Conservation (phyloP, 1,140 invertebrate genomes). For the Caenorhabditis remanei region DNA sequence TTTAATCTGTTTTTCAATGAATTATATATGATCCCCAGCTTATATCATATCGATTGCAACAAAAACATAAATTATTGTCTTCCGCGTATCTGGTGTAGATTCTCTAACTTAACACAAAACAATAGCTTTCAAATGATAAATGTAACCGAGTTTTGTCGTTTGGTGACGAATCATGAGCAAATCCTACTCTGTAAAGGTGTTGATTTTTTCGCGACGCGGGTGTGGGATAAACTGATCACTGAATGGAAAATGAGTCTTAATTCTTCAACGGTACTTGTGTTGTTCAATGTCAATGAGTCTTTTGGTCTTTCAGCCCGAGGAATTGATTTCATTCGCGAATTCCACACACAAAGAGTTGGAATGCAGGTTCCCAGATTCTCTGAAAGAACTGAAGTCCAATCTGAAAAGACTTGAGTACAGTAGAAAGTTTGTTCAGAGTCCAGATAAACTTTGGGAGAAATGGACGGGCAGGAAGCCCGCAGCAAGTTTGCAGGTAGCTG, state of each 20-base stretch:
- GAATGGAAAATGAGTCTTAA: neutral
- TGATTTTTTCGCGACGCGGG: neutral
- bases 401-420: neutral
- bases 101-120: neutral
- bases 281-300: neutral
- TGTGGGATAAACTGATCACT: neutral
- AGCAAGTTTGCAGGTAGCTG: neutral
- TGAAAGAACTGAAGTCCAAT: neutral
- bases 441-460: neutral
- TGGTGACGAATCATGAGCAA: neutral
- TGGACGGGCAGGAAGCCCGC: neutral
- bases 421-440: neutral
- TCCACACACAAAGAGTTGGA: too few species aligned
- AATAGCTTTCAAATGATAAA: neutral
- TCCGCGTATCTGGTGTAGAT: neutral
- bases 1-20: conserved; percentile 43
- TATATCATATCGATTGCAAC: conserved; percentile 3
- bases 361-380: neutral
- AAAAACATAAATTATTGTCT: conserved; percentile 50
- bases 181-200: neutral
- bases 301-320: neutral
- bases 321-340: neutral
- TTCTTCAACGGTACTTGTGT: neutral
- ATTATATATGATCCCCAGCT: conserved; percentile 35
- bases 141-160: neutral